phyloP scores from a whole-genome alignment of 2,888 invertebrate species.

The Cataglyphis rosenhaueri region DNA sequence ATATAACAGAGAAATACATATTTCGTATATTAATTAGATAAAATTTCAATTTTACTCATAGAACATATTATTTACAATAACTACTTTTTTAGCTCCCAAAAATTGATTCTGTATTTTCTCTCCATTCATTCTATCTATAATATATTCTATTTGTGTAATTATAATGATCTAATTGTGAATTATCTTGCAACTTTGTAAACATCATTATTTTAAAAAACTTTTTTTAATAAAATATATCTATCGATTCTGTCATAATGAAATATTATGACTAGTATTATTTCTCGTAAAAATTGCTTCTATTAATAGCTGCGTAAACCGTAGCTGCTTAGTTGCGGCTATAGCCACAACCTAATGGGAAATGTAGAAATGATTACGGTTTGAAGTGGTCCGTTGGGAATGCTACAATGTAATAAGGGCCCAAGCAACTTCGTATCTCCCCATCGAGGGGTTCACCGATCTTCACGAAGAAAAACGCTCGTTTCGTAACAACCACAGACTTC shows the following conservation, averaged over 20 bases:
- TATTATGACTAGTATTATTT: conserved; percentile 31
- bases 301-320: neutral
- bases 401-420: conserved; percentile 58
- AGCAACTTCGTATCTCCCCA: conserved; percentile 52
- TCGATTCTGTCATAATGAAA: conserved; percentile 1
- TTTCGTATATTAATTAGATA: neutral
- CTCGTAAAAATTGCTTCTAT: conserved; percentile 11
- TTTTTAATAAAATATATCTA: neutral
- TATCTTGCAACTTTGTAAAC: conserved; percentile 10
- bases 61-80: neutral
- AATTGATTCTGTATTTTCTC: neutral
- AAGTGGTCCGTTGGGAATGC: conserved; percentile 41
- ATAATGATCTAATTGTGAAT: neutral
- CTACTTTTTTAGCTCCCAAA: neutral
- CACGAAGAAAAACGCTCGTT: conserved; percentile 41
- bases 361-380: conserved; percentile 51
- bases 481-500: conserved; percentile 54
- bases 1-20: neutral
- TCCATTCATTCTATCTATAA: neutral
- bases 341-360: conserved; percentile 55
- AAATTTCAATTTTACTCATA: neutral
- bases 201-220: neutral
- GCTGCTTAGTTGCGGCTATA: conserved; percentile 19
- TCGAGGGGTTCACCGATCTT: conserved; percentile 32
- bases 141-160: neutral